Evolutionary conservation across 2,797 vertebrate species (phyloP), one percentile per base, ranked within the genome.

Genomic region (Momotus momota): DNA sequence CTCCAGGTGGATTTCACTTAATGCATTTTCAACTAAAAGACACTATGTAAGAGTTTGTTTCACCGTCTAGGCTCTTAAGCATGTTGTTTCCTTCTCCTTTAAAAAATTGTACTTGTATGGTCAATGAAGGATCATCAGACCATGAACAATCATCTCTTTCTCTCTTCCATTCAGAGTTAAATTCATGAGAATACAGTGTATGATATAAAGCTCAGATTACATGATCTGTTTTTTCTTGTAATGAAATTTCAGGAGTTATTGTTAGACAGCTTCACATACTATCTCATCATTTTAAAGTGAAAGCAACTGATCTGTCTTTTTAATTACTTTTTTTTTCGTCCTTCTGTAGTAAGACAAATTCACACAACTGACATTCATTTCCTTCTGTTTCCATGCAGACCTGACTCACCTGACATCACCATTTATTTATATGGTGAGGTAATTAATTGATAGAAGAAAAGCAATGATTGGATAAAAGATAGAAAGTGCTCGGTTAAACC

Each of bases 1-100:
- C 97, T 97, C 69, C 92, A 94, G 98, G 95, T 94, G 95, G 71
- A 79, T 85, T 94, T 93, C 65, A 65, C 27, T 67, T 69, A 35
- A 81, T 0, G 0, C 31, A 33, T 14, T 90, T 96, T 80, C 70
- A 94, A 93, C 80, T 60, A 71, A 91, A 90, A 75, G 64, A 20
- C 15, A 66, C 66, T 93, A 27, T 77, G 58, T 78, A 88, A 93
- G 66, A 69, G n/a, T 70, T 75, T 71, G n/a, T 69, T 97, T 94
- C 92, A 91, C 73, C 8, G 43, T 54, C 72, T 88, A 90, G 57
- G 31, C 45, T 94, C 73, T 96, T 80, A 94, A 92, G 55, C 61
- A 72, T 54, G 66, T 35, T 85, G n/a, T 80, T 94, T 91, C 65
- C 48, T 90, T 88, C 81, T 62, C 57, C 81, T 94, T 90, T 57